Conservation (phyloP, 2,888 invertebrate species). For the Agonopterix arenella region DNA sequence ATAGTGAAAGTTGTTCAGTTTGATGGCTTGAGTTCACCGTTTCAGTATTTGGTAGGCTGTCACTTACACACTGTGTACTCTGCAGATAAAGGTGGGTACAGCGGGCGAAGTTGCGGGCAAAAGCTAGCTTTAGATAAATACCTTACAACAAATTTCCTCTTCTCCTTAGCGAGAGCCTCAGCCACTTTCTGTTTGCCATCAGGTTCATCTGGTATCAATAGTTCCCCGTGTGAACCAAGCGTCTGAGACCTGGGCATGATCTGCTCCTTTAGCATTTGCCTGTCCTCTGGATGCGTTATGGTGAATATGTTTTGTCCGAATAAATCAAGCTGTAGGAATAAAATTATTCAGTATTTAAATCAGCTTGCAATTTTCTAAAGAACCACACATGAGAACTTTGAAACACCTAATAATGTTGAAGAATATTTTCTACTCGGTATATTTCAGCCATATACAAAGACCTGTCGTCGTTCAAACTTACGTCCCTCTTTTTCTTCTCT, state of each 20-base stretch:
- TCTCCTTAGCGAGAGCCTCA: slow-evolving; percentile 35
- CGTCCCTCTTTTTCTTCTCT: no score
- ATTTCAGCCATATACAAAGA: no score
- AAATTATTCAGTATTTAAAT: background rate
- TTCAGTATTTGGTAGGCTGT: no score
- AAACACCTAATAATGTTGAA: no score
- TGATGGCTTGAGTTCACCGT: no score
- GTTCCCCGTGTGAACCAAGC: slow-evolving; percentile 73
- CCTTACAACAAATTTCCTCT: slow-evolving; percentile 47
- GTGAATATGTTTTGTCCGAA: slow-evolving; percentile 90
- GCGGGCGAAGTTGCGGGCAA: background rate
- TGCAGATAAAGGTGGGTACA: no score
- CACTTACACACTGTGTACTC: no score
- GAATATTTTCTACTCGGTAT: no score
- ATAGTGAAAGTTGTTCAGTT: no score
- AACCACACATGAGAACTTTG: no score
- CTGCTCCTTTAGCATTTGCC: slow-evolving; percentile 82
- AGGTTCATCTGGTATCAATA: slow-evolving; percentile 56
- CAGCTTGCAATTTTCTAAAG: no score
- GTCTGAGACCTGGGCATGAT: slow-evolving; percentile 71
- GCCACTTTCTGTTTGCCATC: slow-evolving; percentile 29
- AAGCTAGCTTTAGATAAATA: slow-evolving; percentile 15
- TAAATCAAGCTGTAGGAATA: slow-evolving; percentile 83
- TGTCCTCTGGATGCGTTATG: slow-evolving; percentile 88
- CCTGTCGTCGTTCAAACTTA: no score